Conservation (phyloP, 1,140 invertebrate species). For the Drosophila jambulina region DNA sequence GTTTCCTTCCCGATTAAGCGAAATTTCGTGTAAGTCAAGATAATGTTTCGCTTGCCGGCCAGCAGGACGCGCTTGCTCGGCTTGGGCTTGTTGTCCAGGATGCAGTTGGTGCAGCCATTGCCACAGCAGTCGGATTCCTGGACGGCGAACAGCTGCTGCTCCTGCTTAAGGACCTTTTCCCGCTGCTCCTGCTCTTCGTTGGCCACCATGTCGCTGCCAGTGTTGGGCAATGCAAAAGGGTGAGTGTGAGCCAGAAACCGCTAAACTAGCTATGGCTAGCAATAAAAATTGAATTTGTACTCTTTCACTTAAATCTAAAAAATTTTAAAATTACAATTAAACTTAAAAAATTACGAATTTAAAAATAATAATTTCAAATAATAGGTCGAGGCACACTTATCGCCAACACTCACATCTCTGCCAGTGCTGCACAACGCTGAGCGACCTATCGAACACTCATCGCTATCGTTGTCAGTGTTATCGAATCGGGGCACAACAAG, state of each 20-base stretch:
- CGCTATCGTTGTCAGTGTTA: slow-evolving; percentile 10
- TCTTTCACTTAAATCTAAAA: no score
- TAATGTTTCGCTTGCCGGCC: slow-evolving; percentile 63
- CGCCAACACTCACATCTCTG: background rate
- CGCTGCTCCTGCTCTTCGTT: slow-evolving; percentile 1
- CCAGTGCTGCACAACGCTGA: no score
- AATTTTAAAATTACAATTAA: no score
- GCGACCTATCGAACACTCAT: background rate
- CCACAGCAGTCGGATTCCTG: slow-evolving; percentile 72
- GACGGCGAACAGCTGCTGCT: slow-evolving; percentile 16
- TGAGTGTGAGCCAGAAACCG: no score
- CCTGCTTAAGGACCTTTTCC: slow-evolving; percentile 5
- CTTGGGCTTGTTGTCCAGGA: slow-evolving; percentile 65
- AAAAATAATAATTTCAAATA: background rate
- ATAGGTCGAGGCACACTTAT: background rate
- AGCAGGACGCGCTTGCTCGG: slow-evolving; percentile 48
- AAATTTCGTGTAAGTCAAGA: slow-evolving; percentile 59
- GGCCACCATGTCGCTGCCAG: slow-evolving; percentile 2
- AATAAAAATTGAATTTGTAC: no score
- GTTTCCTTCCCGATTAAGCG: slow-evolving; percentile 42
- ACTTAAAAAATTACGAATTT: no score
- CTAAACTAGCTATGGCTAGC: no score
- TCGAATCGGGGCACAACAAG: slow-evolving; percentile 16
- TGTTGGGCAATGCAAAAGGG: background rate
- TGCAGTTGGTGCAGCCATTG: slow-evolving; percentile 82